These are phyloP conservation scores for Lobophora halterata DNA, from an alignment of 2,888 invertebrate species.

Conservation along the genomic window DNA sequence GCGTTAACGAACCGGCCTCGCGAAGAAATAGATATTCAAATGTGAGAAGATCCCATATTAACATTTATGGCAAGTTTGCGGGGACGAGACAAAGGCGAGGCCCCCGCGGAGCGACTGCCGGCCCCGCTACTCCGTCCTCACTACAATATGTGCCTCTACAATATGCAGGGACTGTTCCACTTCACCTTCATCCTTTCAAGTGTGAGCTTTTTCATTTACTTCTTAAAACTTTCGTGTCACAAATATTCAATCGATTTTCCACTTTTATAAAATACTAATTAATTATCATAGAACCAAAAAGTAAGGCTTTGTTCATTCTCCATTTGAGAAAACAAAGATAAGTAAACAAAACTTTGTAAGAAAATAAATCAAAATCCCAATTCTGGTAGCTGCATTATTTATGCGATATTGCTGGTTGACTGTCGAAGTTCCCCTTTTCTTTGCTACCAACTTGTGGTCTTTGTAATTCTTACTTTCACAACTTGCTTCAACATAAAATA, in stretches of 20 bases:
- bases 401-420: conserved; percentile 74
- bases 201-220: conserved; percentile 17
- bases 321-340: conserved; percentile 50
- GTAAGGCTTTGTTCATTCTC: conserved; percentile 47
- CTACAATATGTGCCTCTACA: conserved; percentile 44
- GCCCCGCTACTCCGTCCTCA: conserved; percentile 21
- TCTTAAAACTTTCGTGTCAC: conserved; percentile 11
- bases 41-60: conserved; percentile 80
- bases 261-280: conserved; percentile 45
- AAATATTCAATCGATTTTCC: conserved; percentile 56
- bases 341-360: conserved; percentile 75
- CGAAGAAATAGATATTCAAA: conserved; percentile 81
- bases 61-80: conserved; percentile 81
- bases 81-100: conserved; percentile 73
- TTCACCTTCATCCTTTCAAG: conserved; percentile 17
- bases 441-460: conserved; percentile 60
- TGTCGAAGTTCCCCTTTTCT: conserved; percentile 70
- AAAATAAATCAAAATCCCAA: conserved; percentile 80
- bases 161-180: conserved; percentile 44
- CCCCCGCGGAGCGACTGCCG: conserved; percentile 44
- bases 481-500: conserved; percentile 54
- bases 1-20: conserved; percentile 80
- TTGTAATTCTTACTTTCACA: conserved; percentile 61
- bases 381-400: conserved; percentile 77
- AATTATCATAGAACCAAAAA: conserved; percentile 38